Evolutionary conservation across 2,797 vertebrate species (phyloP).

Genomic region (Myotis daubentonii): DNA sequence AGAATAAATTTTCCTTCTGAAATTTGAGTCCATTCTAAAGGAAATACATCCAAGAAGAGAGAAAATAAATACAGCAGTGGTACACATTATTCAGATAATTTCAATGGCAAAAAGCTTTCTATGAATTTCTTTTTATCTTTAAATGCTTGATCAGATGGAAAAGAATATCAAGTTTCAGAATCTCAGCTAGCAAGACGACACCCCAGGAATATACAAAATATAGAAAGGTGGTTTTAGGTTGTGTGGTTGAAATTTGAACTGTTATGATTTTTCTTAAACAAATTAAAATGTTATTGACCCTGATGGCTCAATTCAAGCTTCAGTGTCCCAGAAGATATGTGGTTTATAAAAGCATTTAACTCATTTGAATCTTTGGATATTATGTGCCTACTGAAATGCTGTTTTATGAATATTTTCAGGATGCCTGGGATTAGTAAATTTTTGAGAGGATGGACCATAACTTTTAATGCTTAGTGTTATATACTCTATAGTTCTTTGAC

Average conservation of each 20-base stretch:
- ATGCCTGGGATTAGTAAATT: not conserved
- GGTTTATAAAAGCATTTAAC: not conserved
- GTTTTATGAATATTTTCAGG: not conserved
- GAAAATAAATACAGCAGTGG: not conserved
- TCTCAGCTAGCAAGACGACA: not conserved
- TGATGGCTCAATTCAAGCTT: not conserved
- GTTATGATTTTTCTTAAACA: not conserved
- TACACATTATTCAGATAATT: not conserved
- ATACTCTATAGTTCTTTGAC: not conserved
- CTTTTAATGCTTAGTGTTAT: not conserved
- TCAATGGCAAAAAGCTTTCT: not conserved
- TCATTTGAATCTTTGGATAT: not conserved
- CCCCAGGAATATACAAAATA: not conserved
- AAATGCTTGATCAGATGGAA: not conserved
- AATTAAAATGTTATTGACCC: not conserved
- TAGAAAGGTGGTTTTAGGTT: not conserved
- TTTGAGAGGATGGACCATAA: not conserved
- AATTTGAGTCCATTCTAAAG: not conserved
- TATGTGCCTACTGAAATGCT: not conserved
- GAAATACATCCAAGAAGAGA: not conserved
- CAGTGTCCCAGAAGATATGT: not conserved
- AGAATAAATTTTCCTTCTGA: not conserved
- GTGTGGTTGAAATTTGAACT: not conserved
- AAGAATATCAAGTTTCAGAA: not conserved
- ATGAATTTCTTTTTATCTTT: not conserved